Percentiles rank a stretch among this genome's conserved stretches.
Conservation (phyloP, 2,113 vertebrate genomes). For the Leptobrachium leishanense region DNA sequence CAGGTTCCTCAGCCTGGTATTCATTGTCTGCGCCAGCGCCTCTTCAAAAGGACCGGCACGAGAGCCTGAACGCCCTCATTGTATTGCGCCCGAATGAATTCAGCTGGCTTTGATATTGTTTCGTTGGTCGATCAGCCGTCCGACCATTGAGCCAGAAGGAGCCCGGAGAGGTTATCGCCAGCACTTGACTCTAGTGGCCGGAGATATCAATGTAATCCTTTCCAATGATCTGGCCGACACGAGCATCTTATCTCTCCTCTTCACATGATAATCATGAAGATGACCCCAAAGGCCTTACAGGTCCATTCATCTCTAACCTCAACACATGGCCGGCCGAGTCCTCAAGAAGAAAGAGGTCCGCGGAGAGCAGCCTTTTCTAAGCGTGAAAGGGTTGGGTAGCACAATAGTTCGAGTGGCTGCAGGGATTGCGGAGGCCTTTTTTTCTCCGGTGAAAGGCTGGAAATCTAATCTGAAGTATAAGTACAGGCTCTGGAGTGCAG, state of each 20-base stretch:
- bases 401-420: not conserved
- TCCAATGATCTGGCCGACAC: slow-evolving; percentile 24
- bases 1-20: not conserved
- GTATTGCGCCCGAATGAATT: too few species aligned
- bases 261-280: slow-evolving; percentile 31
- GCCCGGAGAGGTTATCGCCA: slow-evolving; percentile 1
- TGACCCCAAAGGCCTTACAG: slow-evolving; percentile 26
- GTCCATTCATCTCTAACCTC: slow-evolving; percentile 1
- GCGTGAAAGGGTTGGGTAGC: not conserved
- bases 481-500: not conserved
- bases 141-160: not conserved
- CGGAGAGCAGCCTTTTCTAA: not conserved
- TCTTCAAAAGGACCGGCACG: not conserved
- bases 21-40: not conserved
- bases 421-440: not conserved
- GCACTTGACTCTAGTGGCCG: slow-evolving; percentile 13
- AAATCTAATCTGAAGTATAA: slow-evolving; percentile 1
- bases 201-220: slow-evolving; percentile 30
- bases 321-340: not conserved
- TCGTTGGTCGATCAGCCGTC: too few species aligned
- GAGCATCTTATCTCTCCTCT: slow-evolving; percentile 22
- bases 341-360: not conserved
- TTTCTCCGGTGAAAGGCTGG: not conserved
- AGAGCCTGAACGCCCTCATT: too few species aligned
- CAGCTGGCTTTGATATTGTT: too few species aligned